phyloP scores from a whole-genome alignment of 2,797 vertebrate genomes.

The Lutjanus campechanus region DNA sequence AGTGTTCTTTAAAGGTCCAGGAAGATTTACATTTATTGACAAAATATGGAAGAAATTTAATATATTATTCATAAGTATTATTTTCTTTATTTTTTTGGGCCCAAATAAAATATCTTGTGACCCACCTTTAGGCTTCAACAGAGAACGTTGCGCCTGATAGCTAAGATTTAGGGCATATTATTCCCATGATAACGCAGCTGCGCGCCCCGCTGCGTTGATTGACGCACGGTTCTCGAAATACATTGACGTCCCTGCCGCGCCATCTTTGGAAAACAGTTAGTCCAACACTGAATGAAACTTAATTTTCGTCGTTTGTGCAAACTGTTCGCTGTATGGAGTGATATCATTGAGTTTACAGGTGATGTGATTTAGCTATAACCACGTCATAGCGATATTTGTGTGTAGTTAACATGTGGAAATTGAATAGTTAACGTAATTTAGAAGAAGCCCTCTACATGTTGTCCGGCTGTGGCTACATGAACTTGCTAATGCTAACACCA shows the following conservation, averaged over 20 bases:
- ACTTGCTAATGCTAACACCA: slow-evolving; percentile 70
- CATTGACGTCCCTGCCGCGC: slow-evolving; percentile 80
- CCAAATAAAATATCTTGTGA: no score
- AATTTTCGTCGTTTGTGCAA: slow-evolving; percentile 34
- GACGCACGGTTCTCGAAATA: slow-evolving; percentile 56
- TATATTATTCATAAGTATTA: no score
- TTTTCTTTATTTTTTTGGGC: no score
- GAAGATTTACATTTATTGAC: no score
- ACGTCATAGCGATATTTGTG: fast-evolving
- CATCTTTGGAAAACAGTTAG: slow-evolving; percentile 85
- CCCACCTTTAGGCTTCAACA: no score
- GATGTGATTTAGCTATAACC: background rate
- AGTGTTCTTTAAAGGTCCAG: no score
- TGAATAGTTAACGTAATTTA: fast-evolving
- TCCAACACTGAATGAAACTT: slow-evolving; percentile 76
- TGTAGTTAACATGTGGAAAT: background rate
- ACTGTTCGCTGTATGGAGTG: slow-evolving; percentile 34
- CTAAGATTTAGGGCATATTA: fast-evolving
- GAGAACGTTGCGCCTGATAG: slow-evolving; percentile 34
- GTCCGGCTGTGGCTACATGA: slow-evolving; percentile 17
- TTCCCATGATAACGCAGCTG: fast-evolving
- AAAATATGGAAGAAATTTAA: no score
- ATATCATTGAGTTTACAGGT: slow-evolving; percentile 47
- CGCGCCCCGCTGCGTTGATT: background rate
- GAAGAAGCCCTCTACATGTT: slow-evolving; percentile 15